phyloP scores from a whole-genome alignment of 2,113 vertebrate species.

The Sterna hirundo region DNA sequence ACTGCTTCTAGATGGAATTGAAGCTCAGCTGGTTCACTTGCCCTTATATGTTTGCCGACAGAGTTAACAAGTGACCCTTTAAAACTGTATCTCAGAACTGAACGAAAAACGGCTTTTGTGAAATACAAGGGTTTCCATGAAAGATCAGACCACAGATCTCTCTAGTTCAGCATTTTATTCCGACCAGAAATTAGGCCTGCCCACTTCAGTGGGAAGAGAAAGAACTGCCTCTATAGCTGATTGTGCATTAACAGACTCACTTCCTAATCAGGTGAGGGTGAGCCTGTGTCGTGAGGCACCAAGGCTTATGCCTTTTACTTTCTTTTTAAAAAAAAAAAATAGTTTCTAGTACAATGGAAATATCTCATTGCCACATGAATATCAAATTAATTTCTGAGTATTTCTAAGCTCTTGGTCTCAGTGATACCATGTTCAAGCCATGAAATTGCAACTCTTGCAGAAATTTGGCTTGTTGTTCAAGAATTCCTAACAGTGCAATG shows the following conservation, averaged over 20 bases:
- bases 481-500: not conserved
- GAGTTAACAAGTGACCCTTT: constrained; percentile 1
- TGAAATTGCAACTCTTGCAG: not conserved
- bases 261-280: not conserved
- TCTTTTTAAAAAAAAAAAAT: not conserved
- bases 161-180: not conserved
- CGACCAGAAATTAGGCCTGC: not conserved
- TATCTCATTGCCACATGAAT: not conserved
- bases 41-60: not conserved
- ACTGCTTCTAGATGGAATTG: constrained; percentile 34
- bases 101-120: not conserved
- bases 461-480: not conserved
- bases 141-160: not conserved
- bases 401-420: not conserved
- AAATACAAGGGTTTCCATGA: not conserved
- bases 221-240: not conserved
- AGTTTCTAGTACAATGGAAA: not conserved
- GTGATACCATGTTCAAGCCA: not conserved
- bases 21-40: constrained; percentile 1
- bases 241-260: not conserved
- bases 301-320: not conserved
- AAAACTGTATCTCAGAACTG: not conserved
- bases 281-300: not conserved
- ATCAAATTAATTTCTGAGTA: not conserved
- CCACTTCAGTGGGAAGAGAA: not conserved